Conservation (phyloP, 2,888 invertebrate species). For the Hirtodrosophila trivittata region DNA sequence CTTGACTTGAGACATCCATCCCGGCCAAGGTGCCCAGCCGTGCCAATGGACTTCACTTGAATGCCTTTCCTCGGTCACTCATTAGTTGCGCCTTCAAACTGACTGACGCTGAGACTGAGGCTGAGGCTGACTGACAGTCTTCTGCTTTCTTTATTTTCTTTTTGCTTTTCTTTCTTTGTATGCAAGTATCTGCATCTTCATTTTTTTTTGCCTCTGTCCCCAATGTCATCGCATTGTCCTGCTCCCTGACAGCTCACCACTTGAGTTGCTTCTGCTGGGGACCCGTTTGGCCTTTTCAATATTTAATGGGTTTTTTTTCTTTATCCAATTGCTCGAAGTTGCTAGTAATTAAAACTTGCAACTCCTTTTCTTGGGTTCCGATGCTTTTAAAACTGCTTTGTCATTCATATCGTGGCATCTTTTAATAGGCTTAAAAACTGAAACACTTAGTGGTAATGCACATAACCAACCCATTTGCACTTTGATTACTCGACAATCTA, state of each 20-base stretch:
- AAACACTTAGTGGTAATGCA: conserved; percentile 52
- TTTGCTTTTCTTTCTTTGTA: neutral
- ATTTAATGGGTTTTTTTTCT: conserved; percentile 59
- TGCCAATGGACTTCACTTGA: conserved; percentile 61
- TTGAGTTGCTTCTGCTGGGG: conserved; percentile 31
- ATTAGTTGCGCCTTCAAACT: conserved; percentile 69
- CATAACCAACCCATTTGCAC: conserved; percentile 6
- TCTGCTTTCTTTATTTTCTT: neutral
- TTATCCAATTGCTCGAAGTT: conserved; percentile 48
- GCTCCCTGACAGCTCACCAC: conserved; percentile 40
- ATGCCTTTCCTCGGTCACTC: conserved; percentile 55
- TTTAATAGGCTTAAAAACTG: conserved; percentile 68
- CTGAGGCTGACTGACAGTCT: conserved; percentile 40
- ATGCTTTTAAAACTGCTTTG: neutral
- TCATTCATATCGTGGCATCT: conserved; percentile 9
- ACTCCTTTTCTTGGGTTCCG: conserved; percentile 39
- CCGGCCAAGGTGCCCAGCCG: conserved; percentile 74
- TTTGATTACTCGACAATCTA: conserved; percentile 13
- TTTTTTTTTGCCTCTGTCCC: conserved; percentile 26
- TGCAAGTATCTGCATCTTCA: conserved; percentile 43
- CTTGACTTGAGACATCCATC: conserved; percentile 71
- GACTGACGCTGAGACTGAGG: conserved; percentile 43
- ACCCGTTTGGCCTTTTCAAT: conserved; percentile 30
- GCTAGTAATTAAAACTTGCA: conserved; percentile 67
- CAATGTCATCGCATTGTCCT: conserved; percentile 34